These are phyloP conservation scores for Mustela lutreola DNA, from an alignment of 2,113 vertebrate genomes.

Conservation along the genomic window DNA sequence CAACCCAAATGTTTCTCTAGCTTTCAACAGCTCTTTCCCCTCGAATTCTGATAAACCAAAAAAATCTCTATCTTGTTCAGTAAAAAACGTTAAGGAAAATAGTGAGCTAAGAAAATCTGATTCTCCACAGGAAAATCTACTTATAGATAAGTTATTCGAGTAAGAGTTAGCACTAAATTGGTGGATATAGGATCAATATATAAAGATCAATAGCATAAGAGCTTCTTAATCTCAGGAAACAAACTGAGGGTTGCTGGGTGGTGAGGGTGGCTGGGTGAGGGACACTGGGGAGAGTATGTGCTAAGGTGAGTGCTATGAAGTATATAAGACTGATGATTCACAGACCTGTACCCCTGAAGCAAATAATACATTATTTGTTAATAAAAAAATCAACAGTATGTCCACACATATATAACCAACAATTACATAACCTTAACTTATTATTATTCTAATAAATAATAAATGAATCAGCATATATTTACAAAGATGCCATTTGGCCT, in stretches of 20 bases:
- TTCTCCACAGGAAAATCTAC: neutral
- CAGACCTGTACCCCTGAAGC: too few species aligned
- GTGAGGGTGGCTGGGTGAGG: too few species aligned
- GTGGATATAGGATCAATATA: neutral
- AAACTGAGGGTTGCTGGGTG: too few species aligned
- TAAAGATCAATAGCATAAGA: neutral
- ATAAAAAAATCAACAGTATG: too few species aligned
- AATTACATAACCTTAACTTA: neutral
- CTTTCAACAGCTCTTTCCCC: neutral
- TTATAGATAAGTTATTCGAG: neutral
- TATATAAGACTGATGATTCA: too few species aligned
- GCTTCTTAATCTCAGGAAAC: too few species aligned
- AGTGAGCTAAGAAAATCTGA: neutral
- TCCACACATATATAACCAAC: neutral
- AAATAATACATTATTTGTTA: too few species aligned
- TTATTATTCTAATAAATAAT: neutral
- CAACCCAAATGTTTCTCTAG: neutral
- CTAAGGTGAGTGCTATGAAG: too few species aligned
- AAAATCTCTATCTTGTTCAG: neutral
- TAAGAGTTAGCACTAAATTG: neutral
- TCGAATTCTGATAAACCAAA: constrained; percentile 27
- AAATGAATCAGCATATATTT: neutral
- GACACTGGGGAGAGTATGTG: too few species aligned
- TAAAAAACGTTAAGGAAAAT: neutral
- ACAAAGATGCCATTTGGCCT: neutral